A percentile compares a stretch with the other conserved stretches of the same genome.
Evolutionary conservation across 2,797 vertebrate genomes (phyloP).

Genomic region (Sphenopsis melanotis): DNA sequence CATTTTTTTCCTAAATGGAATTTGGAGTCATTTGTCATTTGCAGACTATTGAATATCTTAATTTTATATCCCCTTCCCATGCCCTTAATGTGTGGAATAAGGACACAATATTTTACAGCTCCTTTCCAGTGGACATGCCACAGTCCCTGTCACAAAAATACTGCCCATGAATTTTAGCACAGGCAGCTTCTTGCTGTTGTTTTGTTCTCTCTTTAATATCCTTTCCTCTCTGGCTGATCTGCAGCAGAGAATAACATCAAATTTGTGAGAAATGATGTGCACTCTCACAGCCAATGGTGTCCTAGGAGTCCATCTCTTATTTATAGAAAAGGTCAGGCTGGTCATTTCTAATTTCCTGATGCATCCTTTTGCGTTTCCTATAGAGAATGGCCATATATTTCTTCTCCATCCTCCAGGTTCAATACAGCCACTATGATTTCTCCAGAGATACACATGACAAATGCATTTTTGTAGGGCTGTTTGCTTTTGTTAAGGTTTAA

Average conservation of each 20-base stretch:
- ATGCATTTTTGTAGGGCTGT: not conserved
- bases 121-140: not conserved
- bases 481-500: not conserved
- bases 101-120: not conserved
- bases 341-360: constrained; percentile 61
- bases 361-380: not conserved
- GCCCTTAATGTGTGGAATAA: not conserved
- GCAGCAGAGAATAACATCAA: constrained; percentile 31
- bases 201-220: constrained; percentile 47
- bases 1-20: not conserved
- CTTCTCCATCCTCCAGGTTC: not conserved
- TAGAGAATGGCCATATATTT: not conserved
- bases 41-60: not conserved
- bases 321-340: constrained; percentile 35
- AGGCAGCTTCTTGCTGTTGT: not conserved
- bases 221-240: not conserved
- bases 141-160: not conserved
- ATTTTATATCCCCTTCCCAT: not conserved
- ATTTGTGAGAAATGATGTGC: constrained; percentile 45
- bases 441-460: not conserved
- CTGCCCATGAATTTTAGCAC: not conserved
- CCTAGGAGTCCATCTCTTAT: constrained; percentile 36
- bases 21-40: not conserved
- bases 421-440: not conserved
- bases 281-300: constrained; percentile 27